A percentile compares a stretch with the other conserved stretches of the same genome.
Evolutionary conservation across 2,113 vertebrate species (phyloP).

Genomic region (Pterocles burchelli): DNA sequence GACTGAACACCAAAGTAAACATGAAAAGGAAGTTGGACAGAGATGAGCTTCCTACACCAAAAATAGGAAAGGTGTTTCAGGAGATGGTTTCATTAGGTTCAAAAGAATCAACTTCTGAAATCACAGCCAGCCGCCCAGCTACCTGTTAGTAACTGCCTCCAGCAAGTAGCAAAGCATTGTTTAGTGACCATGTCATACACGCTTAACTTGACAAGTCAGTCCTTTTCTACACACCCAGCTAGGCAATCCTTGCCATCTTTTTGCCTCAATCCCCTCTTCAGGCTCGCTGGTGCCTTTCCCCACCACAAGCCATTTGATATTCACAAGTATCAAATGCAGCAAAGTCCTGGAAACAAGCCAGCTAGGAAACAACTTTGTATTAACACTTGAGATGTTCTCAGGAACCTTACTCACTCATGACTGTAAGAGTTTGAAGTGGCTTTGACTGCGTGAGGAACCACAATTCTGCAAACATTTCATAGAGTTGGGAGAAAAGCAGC

Average conservation of each 20-base stretch:
- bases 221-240: not conserved
- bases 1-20: not conserved
- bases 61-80: not conserved
- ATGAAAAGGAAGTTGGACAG: not conserved
- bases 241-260: not conserved
- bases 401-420: not conserved
- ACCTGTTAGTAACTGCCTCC: not conserved
- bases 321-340: not conserved
- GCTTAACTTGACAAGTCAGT: not conserved
- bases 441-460: not conserved
- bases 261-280: not conserved
- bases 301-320: not conserved
- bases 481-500: not conserved
- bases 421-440: not conserved
- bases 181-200: not conserved
- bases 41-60: not conserved
- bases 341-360: not conserved
- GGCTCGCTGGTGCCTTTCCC: not conserved
- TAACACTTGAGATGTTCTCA: accelerated
- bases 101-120: not conserved
- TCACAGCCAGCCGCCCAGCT: not conserved
- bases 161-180: not conserved
- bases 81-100: not conserved
- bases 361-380: not conserved
- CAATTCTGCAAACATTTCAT: accelerated